Conservation (phyloP, 2,888 invertebrate species). For the Thumatha senex region DNA sequence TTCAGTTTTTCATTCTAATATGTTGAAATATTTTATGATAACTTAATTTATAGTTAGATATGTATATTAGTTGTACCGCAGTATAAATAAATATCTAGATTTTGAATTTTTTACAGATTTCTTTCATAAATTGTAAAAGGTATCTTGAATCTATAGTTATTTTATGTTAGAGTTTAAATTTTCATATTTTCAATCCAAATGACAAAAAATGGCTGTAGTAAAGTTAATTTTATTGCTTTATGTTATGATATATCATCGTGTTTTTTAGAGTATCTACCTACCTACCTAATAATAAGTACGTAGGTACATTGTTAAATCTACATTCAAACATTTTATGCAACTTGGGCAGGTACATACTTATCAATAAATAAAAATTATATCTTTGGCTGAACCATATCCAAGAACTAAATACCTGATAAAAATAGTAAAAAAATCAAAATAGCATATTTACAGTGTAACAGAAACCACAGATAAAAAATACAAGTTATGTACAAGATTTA, state of each 20-base stretch:
- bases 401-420: slow-evolving; percentile 76
- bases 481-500: slow-evolving; percentile 65
- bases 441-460: slow-evolving; percentile 70
- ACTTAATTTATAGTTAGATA: too few relatives aligned
- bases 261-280: slow-evolving; percentile 18
- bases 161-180: slow-evolving; percentile 18
- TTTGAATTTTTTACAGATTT: too few relatives aligned
- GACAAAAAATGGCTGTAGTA: slow-evolving; percentile 18
- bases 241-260: slow-evolving; percentile 25
- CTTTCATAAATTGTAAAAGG: too few relatives aligned
- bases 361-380: slow-evolving; percentile 25
- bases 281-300: slow-evolving; percentile 1
- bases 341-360: slow-evolving; percentile 13
- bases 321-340: slow-evolving; percentile 34
- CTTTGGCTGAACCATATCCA: slow-evolving; percentile 66
- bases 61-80: too few relatives aligned
- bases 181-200: slow-evolving; percentile 18
- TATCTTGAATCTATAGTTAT: background rate
- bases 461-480: slow-evolving; percentile 56
- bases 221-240: slow-evolving; percentile 27
- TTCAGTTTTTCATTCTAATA: too few relatives aligned
- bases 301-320: slow-evolving; percentile 37
- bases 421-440: slow-evolving; percentile 54
- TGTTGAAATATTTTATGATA: too few relatives aligned
- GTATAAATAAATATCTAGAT: too few relatives aligned